Base-by-base conservation (phyloP, 1,140 invertebrate species). In the Plectrocnemia conspersa region DNA sequence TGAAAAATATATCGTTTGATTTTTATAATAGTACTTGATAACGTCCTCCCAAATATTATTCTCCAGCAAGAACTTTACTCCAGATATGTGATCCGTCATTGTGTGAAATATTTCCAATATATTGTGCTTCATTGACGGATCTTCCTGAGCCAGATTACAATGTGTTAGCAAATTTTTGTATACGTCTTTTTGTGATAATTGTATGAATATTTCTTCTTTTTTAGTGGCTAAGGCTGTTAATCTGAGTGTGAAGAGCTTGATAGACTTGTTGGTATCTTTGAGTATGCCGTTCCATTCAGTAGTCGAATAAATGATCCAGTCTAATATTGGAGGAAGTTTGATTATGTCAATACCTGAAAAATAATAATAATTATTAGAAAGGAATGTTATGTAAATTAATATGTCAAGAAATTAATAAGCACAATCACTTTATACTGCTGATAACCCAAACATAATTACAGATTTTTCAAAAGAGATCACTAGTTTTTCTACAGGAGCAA, bases 1-100 rank as follows among this genome's bases (percentile, higher is more conserved):
- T 0, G 77, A 77, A n/a, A 84, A 76, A 56, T 83, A 84, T 56
- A 83, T 63, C 5, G 82, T 84, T 27, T 82, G 77, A 68, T 79
- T 78, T 40, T 70, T 65, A 47, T 81, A 76, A 45, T 74, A 77
- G 48, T 76, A 77, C 35, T 74, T 71, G 2, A 83, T 65, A 3
- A 81, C 67, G 41, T 77, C 63, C 19, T 63, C 66, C 81, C 82
- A 85, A 3, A 65, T 56, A 61, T 76, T 68, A 54, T 69, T 71
- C 36, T 75, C 56, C 18, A 76, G 68, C 1, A 84, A 64, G 74
- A 80, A 84, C 22, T 74, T 62, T 23, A 80, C 56, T 2, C 82
- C 82, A 56, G 72, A 69, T 56, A 66, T 63, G 59, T 83, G 80
- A 5, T 64, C 62, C 23, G 77, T 66, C 21, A 82, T 71, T 10